These are phyloP conservation scores for Grus americana DNA, from an alignment of 2,113 vertebrate genomes.

Conservation along the genomic window DNA sequence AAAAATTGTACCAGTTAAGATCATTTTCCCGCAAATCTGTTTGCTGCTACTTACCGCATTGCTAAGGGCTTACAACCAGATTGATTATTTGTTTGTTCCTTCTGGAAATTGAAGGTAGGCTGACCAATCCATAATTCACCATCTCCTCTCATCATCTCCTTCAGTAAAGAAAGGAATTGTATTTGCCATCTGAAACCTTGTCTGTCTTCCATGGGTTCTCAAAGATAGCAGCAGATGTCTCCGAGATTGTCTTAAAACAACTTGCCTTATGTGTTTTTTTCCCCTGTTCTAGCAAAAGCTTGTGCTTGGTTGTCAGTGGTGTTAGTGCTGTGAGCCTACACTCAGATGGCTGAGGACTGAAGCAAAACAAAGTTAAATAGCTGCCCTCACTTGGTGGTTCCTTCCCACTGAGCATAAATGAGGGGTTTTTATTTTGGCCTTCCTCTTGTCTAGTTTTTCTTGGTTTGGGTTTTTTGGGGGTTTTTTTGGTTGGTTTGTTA, in stretches of 20 bases:
- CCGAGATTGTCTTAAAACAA: neutral
- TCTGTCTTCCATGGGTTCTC: neutral
- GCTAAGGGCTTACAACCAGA: neutral
- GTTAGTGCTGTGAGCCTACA: neutral
- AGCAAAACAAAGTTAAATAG: slow-evolving; percentile 3
- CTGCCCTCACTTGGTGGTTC: neutral
- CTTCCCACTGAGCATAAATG: slow-evolving; percentile 11
- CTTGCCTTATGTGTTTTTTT: neutral
- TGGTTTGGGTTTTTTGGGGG: neutral
- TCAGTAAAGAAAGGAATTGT: neutral
- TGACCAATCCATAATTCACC: neutral
- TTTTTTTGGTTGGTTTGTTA: neutral
- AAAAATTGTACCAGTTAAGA: neutral
- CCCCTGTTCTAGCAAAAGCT: neutral
- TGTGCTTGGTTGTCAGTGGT: neutral
- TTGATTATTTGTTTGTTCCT: neutral
- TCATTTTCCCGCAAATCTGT: neutral
- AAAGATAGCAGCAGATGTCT: slow-evolving; percentile 3
- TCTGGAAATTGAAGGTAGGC: neutral
- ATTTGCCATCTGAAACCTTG: neutral
- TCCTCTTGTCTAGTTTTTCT: neutral
- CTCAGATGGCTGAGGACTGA: neutral
- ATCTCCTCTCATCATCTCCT: neutral
- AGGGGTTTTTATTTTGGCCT: neutral
- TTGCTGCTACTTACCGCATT: neutral